Percentiles rank a stretch among this genome's conserved stretches.
phyloP scores from a whole-genome alignment of 2,888 invertebrate genomes.

The Steinernema hermaphroditum region DNA sequence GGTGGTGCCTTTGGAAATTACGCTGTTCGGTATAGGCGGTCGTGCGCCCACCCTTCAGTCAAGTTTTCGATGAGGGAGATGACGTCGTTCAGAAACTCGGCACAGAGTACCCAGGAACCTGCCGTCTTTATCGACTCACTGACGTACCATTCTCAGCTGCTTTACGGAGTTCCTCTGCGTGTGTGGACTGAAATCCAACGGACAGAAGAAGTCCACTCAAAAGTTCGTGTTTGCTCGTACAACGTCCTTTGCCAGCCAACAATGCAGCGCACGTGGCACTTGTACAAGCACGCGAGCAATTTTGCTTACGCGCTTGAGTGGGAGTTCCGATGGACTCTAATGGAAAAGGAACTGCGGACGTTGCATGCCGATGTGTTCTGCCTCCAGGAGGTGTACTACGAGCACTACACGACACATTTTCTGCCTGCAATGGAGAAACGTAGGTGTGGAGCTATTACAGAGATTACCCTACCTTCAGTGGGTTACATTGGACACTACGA shows the following conservation, averaged over 20 bases:
- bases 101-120: not conserved
- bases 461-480: not conserved
- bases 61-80: not conserved
- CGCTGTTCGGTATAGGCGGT: not conserved
- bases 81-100: not conserved
- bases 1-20: not conserved
- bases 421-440: conserved; percentile 15
- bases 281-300: conserved; percentile 39
- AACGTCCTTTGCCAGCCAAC: conserved; percentile 59
- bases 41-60: not conserved
- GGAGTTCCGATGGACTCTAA: conserved; percentile 47
- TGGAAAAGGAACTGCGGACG: conserved; percentile 47
- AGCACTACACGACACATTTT: conserved; percentile 36
- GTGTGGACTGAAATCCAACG: not conserved
- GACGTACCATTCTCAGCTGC: not conserved
- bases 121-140: not conserved
- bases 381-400: conserved; percentile 61
- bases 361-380: conserved; percentile 58
- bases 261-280: conserved; percentile 41
- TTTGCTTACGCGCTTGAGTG: conserved; percentile 41
- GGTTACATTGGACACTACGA: conserved; percentile 28
- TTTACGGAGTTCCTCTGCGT: not conserved
- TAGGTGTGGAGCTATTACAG: not conserved
- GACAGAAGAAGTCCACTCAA: too few species aligned
- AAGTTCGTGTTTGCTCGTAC: conserved; percentile 49